Evolutionary conservation across 2,113 vertebrate species (phyloP), one percentile per base, ranked within the genome.

Genomic region (Lonchura striata): DNA sequence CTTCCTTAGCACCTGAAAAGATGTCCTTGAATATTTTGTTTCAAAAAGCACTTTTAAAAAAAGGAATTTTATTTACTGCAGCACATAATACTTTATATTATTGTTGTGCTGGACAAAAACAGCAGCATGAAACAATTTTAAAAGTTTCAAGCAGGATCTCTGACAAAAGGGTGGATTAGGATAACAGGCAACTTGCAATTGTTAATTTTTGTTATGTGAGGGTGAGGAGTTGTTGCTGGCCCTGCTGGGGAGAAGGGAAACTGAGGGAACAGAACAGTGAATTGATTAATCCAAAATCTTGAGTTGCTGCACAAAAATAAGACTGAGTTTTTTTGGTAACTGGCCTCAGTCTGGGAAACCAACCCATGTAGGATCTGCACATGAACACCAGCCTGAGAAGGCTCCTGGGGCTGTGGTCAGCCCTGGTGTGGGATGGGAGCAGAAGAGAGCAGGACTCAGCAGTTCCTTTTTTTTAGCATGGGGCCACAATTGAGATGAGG

Each of bases 401-500:
- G 52, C 33, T 70, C 56, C 61, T 1, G 11, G 49, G 23, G 47
- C 79, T 71, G 82, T 1, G 25, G 72, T 31, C 15, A 25, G 42
- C n/a, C 25, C 25, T 0, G 0, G 37, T 5, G 3, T 4, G 84
- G 86, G 76, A 54, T 2, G 3, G 54, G 76, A 95, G 85, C 77
- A 96, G 82, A 90, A 93, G 41, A 70, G 59, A 59, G 54, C 72
- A 86, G 78, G 65, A 56, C 69, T 9, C 53, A 39, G 53, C 49
- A 95, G 89, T 97, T 95, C 95, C 94, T 72, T 89, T 88, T 97
- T 97, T 86, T 91, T 44, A 89, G 69, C 57, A 3, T 9, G 0
- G 2, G 2, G 7, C 96, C 64, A 0, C 86, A 86, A 94, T 63
- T 0, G 47, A 96, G 94, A 84, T 0, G 0, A 92, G 60, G 69